These are phyloP conservation scores for Riparia riparia DNA, from an alignment of 2,113 vertebrate genomes.

Conservation along the genomic window DNA sequence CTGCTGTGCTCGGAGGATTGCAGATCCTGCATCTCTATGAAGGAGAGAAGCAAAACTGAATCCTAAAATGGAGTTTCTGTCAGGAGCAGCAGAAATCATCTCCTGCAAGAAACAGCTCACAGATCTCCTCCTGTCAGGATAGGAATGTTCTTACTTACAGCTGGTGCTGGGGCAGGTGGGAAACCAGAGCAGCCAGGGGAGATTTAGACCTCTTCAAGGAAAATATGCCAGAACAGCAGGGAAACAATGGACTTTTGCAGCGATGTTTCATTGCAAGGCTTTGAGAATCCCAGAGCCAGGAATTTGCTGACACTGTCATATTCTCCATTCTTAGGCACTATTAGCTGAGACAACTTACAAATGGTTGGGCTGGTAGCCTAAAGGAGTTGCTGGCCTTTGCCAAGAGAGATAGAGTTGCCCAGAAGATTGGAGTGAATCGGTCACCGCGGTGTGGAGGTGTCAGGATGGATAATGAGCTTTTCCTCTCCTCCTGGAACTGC, in stretches of 20 bases:
- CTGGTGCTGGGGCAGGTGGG: not conserved
- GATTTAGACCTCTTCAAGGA: not conserved
- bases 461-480: constrained; percentile 26
- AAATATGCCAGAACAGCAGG: not conserved
- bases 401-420: not conserved
- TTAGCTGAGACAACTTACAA: constrained; percentile 22
- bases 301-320: not conserved
- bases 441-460: not conserved
- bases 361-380: constrained; percentile 26
- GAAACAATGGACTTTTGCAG: not conserved
- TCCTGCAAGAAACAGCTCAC: not conserved
- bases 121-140: not conserved
- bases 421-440: not conserved
- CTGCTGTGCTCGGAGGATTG: not conserved
- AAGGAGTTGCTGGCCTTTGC: constrained; percentile 49
- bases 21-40: not conserved
- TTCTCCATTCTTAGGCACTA: not conserved
- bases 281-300: not conserved
- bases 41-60: not conserved
- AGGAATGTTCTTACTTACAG: not conserved
- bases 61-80: fast-evolving
- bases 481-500: not conserved
- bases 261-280: not conserved
- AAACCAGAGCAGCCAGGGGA: not conserved
- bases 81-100: not conserved